A percentile compares a stretch with the other conserved stretches of the same genome.
phyloP scores from a whole-genome alignment of 2,113 vertebrate genomes.

The Neopipo cinnamomea region DNA sequence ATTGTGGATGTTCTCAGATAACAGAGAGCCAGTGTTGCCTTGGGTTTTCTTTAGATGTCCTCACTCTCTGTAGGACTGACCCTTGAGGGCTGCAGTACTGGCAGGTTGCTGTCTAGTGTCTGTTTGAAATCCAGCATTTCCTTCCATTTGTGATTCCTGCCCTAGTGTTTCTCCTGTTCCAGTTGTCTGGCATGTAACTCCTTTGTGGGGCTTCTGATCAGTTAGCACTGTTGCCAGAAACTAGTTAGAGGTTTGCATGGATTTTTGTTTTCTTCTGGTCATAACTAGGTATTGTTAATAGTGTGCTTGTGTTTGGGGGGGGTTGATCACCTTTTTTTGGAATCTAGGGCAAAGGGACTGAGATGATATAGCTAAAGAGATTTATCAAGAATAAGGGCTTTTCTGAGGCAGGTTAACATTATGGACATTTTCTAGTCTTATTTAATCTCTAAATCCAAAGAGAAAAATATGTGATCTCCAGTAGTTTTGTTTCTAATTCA shows the following conservation, averaged over 20 bases:
- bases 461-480: background rate
- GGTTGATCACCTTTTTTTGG: background rate
- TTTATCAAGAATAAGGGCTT: background rate
- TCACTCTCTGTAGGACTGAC: constrained; percentile 50
- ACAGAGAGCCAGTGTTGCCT: constrained; percentile 41
- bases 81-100: constrained; percentile 40
- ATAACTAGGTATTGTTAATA: background rate
- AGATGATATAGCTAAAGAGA: background rate
- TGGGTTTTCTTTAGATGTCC: constrained; percentile 64
- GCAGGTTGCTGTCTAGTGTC: constrained; percentile 41
- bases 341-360: background rate
- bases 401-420: background rate
- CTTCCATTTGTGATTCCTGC: constrained; percentile 61
- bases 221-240: background rate
- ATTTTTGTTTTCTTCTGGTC: background rate
- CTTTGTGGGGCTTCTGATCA: constrained; percentile 42
- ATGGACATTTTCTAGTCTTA: background rate
- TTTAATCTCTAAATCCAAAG: background rate
- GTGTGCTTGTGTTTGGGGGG: background rate
- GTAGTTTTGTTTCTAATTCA: background rate
- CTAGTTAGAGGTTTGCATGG: background rate
- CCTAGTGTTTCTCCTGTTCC: constrained; percentile 56
- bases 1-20: constrained; percentile 58
- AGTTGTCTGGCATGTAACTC: constrained; percentile 16
- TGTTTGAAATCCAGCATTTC: constrained; percentile 55